Conservation (phyloP, 2,113 vertebrate species). For the Brachyhypopomus gauderio region DNA sequence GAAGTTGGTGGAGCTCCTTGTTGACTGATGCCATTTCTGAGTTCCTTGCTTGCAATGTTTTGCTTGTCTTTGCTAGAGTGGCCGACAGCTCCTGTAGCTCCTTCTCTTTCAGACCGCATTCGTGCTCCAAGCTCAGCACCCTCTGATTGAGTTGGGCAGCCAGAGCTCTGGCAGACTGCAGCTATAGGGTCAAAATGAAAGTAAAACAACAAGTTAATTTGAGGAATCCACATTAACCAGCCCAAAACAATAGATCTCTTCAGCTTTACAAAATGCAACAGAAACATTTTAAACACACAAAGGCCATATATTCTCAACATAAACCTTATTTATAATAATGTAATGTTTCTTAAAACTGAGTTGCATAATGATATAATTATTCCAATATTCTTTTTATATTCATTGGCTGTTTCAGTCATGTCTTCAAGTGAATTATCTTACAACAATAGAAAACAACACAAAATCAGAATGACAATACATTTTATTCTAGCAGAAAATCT, state of each 20-base stretch:
- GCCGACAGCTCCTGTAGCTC: constrained; percentile 48
- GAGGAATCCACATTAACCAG: neutral
- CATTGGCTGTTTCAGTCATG: too few species aligned
- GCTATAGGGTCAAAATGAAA: constrained; percentile 38
- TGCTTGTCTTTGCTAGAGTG: constrained; percentile 37
- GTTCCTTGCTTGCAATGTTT: constrained; percentile 39
- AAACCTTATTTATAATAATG: too few species aligned
- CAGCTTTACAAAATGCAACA: neutral
- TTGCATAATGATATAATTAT: too few species aligned
- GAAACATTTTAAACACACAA: too few species aligned
- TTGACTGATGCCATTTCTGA: constrained; percentile 28
- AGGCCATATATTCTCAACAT: too few species aligned
- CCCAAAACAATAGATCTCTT: neutral
- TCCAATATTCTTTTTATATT: too few species aligned
- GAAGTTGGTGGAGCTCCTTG: constrained; percentile 49
- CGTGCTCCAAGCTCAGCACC: constrained; percentile 52
- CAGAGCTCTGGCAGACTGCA: constrained; percentile 56
- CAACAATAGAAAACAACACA: too few species aligned
- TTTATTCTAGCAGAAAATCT: too few species aligned
- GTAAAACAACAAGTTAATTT: neutral
- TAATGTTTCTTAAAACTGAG: too few species aligned
- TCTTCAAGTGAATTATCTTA: too few species aligned
- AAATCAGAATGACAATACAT: too few species aligned
- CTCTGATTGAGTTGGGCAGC: constrained; percentile 52
- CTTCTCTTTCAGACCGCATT: constrained; percentile 46